phyloP scores from a whole-genome alignment of 2,888 invertebrate genomes.

The Empis livida region DNA sequence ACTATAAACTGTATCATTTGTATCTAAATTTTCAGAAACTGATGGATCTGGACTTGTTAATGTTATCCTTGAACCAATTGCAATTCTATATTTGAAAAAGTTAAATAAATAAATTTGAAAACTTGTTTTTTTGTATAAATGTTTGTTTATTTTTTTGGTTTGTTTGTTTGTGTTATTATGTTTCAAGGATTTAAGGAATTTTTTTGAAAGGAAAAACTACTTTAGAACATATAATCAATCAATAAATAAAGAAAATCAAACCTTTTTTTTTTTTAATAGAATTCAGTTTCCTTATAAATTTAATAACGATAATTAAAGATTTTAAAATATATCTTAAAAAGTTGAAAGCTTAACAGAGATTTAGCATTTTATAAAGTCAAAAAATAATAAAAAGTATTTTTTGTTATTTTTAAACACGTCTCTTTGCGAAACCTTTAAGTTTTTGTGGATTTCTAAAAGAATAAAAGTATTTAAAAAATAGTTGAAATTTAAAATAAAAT shows the following conservation, averaged over 20 bases:
- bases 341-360: too few species aligned
- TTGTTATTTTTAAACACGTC: not conserved
- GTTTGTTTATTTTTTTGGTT: not conserved
- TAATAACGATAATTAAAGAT: not conserved
- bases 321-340: not conserved
- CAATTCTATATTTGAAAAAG: constrained; percentile 24
- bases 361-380: too few species aligned
- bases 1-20: constrained; percentile 25
- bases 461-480: not conserved
- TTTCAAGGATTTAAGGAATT: not conserved
- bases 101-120: not conserved
- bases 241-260: too few species aligned
- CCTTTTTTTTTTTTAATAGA: not conserved
- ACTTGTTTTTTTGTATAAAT: constrained; percentile 3
- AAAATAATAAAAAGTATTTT: too few species aligned
- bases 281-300: too few species aligned
- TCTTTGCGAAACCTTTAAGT: constrained; percentile 1
- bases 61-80: constrained; percentile 38
- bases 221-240: not conserved
- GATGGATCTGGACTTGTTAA: constrained; percentile 43
- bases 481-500: not conserved
- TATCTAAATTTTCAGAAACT: constrained; percentile 20
- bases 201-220: not conserved
- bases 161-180: not conserved
- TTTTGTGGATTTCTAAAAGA: constrained; percentile 30